Conservation (phyloP, 2,888 invertebrate species). For the Noctua janthe region DNA sequence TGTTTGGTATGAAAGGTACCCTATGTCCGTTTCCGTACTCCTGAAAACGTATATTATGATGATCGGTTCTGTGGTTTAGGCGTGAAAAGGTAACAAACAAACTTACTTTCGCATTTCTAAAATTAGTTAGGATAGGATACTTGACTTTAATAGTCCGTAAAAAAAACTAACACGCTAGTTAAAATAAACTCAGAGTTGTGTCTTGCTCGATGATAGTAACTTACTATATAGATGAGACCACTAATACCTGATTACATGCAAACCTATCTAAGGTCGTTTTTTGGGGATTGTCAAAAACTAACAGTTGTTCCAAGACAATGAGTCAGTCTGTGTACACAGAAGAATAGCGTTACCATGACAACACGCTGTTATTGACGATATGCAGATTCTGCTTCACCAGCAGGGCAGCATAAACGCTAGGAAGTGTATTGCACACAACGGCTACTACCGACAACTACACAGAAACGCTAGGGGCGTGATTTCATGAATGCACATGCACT, state of each 20-base stretch:
- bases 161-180: too few species aligned
- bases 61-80: too few species aligned
- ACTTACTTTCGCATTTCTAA: too few species aligned
- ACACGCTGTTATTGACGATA: neutral
- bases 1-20: neutral
- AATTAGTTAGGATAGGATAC: too few species aligned
- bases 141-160: too few species aligned
- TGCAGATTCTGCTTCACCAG: neutral
- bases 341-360: constrained; percentile 7
- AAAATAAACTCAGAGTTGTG: too few species aligned
- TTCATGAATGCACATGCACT: constrained; percentile 8
- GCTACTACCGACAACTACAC: neutral
- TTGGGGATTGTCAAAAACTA: neutral
- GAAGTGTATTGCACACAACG: constrained; percentile 3
- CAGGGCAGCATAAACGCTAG: constrained; percentile 16
- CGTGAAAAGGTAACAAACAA: too few species aligned
- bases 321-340: neutral
- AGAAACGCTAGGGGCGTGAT: constrained; percentile 6
- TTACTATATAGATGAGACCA: too few species aligned
- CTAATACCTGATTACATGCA: too few species aligned
- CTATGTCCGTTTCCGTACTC: too few species aligned
- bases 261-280: neutral
- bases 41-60: too few species aligned
- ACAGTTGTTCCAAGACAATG: neutral
- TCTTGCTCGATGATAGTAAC: too few species aligned